phyloP scores from a whole-genome alignment of 37 sponge, comb jelly and placozoan species.

The Eunapius fragilis region DNA sequence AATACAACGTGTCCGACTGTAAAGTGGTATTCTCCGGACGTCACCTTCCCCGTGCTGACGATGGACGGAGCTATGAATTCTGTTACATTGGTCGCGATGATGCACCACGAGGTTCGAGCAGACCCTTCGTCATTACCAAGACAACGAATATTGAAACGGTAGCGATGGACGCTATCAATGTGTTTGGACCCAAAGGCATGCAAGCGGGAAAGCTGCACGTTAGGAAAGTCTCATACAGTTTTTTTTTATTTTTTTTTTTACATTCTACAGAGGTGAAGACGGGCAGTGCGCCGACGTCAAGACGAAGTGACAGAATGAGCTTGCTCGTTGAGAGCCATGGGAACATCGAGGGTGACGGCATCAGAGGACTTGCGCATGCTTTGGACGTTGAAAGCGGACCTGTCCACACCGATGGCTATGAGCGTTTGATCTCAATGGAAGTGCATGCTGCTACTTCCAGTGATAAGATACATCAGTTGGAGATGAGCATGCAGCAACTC shows the following conservation, averaged over 20 bases:
- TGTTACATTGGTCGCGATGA: conserved; percentile 30
- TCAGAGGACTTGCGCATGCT: no score
- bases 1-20: background rate
- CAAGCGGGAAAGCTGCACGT: background rate
- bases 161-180: conserved; percentile 9
- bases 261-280: no score
- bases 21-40: conserved; percentile 22
- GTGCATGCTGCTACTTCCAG: background rate
- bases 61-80: conserved; percentile 46
- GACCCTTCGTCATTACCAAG: conserved; percentile 3
- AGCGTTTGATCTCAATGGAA: no score
- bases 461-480: background rate
- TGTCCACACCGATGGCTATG: no score
- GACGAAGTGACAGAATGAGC: no score
- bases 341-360: no score
- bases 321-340: no score
- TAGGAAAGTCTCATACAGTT: no score
- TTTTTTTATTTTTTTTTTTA: no score
- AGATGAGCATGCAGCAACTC: background rate
- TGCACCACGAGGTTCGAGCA: background rate
- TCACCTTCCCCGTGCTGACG: conserved; percentile 23
- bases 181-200: background rate
- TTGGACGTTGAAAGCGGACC: no score
- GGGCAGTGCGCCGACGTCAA: no score
- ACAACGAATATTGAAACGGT: background rate